Evolutionary conservation across 2,797 vertebrate species (phyloP).

Genomic region (Arctocebus calabarensis): DNA sequence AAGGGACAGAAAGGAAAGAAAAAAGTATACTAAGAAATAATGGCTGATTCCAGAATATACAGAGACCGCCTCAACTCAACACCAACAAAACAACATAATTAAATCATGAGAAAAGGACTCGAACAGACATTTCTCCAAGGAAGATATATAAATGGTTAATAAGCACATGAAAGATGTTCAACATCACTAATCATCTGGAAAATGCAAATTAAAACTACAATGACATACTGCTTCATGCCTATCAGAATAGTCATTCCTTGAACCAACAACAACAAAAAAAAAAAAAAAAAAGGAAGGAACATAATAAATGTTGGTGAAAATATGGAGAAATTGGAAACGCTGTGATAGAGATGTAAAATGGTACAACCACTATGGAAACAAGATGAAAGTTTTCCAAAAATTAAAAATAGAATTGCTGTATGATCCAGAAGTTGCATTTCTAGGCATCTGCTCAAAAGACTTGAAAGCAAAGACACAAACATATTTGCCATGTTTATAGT

Average conservation of each 20-base stretch:
- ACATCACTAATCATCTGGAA: no score
- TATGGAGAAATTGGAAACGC: not conserved
- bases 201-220: not conserved
- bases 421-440: not conserved
- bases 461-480: not conserved
- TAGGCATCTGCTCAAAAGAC: not conserved
- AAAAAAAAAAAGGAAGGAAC: not conserved
- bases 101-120: not conserved
- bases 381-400: not conserved
- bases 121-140: no score
- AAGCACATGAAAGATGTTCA: no score
- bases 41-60: not conserved
- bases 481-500: not conserved
- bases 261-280: no score
- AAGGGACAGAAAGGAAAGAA: constrained; percentile 10
- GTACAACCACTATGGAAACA: not conserved
- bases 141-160: no score
- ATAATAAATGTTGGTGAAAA: not conserved
- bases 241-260: not conserved
- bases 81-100: not conserved
- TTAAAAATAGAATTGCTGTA: not conserved
- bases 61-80: not conserved
- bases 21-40: constrained; percentile 10
- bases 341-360: not conserved
- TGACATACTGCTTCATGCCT: not conserved